Base-by-base conservation (phyloP, 2,888 invertebrate genomes). In the Eudemis profundana region DNA sequence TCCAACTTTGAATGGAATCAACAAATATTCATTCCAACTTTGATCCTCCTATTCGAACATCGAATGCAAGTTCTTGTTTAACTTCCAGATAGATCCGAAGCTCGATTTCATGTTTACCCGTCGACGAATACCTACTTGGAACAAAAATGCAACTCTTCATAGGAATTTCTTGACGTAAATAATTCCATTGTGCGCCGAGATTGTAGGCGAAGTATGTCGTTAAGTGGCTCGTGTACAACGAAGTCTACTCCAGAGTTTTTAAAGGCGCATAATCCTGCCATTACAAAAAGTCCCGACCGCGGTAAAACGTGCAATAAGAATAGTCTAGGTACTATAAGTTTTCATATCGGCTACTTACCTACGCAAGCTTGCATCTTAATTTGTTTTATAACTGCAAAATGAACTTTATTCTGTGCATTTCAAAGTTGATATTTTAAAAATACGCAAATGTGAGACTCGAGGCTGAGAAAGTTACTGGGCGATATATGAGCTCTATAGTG, bases 251-350 rank as follows among this genome's bases (percentile, higher is more conserved):
- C 69, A 76, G 77, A 70, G 79, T 77, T 84, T 86, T 84, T 78
- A 79, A 70, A 79, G 76, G 77, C 75, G 74, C 78, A 83, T 83
- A 81, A 81, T 82, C 80, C 76, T 73, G 75, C 73, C 78, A 74
- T 75, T 77, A 82, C 84, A 86, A 87, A 87, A 87, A 87, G 84
- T 82, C 74, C 75, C 46, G 79, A 78, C 77, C 70, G 79, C 78
- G 77, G 85, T 83, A 85, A 85, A 88, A 85, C 82, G 84, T 77
- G 83, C 84, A 84, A 79, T 80, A 82, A 84, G 83, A 85, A 84
- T 80, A 70, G 77, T 66, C 56, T 62, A 51, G 70, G 67, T 69
- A 72, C 74, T 72, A 69, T 68, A 69, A 63, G 68, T 69, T 69
- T 66, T 68, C 66, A 68, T 69, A 56, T 56, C 44, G 29, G 29